Base-by-base conservation (phyloP, 2,797 vertebrate genomes). In the Premnoplex brunnescens region DNA sequence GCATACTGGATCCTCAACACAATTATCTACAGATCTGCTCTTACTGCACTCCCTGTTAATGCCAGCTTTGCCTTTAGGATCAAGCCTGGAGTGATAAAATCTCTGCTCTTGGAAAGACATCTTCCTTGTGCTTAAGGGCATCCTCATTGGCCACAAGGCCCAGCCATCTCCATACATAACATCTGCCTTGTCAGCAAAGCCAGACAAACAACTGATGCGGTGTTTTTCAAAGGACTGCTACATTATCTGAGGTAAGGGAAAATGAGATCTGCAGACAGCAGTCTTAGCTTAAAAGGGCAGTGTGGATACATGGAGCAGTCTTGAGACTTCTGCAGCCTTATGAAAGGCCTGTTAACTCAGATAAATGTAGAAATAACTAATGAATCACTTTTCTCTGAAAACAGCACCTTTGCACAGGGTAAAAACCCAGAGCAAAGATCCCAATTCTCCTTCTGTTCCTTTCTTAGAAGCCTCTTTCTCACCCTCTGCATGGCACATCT, bases 291-390 rank as follows among this genome's bases (percentile, higher is more conserved):
- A 8, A 48, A 74, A 78, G 41, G 12, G 36, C 51, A 48, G n/a
- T 6, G 58, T 18, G 23, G 39, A 16, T 41, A 71, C 0, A 0
- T 34, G 36, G 26, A 92, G 26, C 9, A 8, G 32, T 36, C 62
- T 37, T 49, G 10, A 26, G 26, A 64, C 21, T 43, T 74, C 22
- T 81, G 17, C 28, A 52, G 16, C 22, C 41, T 75, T 72, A 30
- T 1, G 60, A 46, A 62, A 81, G 76, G 60, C 19, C 9, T 56
- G 9, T 20, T 54, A 87, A 27, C 32, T 72, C 14, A n/a, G 34
- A 49, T 12, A 92, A 63, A 75, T 51, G 73, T 24, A 67, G 19
- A 89, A 89, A 20, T 67, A 86, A 83, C 10, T 39, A 37, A 63
- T 6, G 5, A 88, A 72, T 26, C 5, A 15, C 19, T 9, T 84